phyloP scores from a whole-genome alignment of 2,113 vertebrate species.

The Falco punctatus region DNA sequence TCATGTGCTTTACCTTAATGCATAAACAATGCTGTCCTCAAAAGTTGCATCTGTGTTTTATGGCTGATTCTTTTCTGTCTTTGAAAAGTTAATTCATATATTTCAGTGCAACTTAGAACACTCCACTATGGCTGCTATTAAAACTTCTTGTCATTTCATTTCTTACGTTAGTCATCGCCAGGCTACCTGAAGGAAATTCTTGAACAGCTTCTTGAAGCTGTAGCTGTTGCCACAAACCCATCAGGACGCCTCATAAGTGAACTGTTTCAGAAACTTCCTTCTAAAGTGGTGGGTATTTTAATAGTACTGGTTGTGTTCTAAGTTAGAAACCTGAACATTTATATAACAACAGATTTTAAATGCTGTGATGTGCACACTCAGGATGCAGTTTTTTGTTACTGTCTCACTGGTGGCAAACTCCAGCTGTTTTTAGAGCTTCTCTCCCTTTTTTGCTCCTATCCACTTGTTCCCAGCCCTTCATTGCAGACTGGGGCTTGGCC shows the following conservation, averaged over 20 bases:
- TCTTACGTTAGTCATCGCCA: constrained; percentile 77
- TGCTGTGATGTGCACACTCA: fast-evolving
- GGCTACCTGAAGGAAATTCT: constrained; percentile 90
- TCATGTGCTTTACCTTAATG: neutral
- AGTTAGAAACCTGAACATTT: neutral
- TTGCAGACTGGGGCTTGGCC: neutral
- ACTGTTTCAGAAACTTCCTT: constrained; percentile 98
- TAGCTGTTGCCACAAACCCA: constrained; percentile 89
- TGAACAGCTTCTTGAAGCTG: constrained; percentile 92
- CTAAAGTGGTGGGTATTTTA: constrained; percentile 88
- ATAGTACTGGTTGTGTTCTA: neutral
- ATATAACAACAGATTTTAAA: neutral
- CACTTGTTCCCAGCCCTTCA: neutral
- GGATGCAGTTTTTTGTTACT: neutral
- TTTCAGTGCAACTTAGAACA: neutral
- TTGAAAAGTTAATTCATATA: neutral
- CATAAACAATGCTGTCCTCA: neutral
- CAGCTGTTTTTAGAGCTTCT: neutral
- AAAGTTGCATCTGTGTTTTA: neutral
- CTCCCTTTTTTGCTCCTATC: neutral
- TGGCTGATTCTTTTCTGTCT: neutral
- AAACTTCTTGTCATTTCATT: neutral
- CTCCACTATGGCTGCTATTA: neutral
- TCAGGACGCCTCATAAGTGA: constrained; percentile 92
- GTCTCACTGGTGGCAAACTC: neutral